Evolutionary conservation across 2,113 vertebrate species (phyloP).

Genomic region (Myxocyprinus asiaticus): DNA sequence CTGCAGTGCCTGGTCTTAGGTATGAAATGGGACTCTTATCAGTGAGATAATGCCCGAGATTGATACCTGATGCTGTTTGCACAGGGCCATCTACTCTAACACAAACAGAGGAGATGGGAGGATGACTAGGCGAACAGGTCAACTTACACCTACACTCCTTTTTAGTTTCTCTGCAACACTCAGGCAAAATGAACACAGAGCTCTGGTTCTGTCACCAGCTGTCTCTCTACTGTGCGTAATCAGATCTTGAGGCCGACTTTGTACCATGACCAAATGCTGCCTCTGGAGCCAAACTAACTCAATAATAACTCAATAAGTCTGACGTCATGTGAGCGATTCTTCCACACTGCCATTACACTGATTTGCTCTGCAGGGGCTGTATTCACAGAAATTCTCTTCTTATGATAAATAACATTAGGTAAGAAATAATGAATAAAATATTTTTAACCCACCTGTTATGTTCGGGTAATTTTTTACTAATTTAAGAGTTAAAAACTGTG

Average conservation of each 20-base stretch:
- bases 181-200: neutral
- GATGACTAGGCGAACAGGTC: conserved; percentile 43
- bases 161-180: conserved; percentile 17
- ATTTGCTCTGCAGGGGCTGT: too few species aligned
- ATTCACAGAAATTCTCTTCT: too few species aligned
- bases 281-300: conserved; percentile 26
- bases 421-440: too few species aligned
- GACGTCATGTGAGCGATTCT: conserved; percentile 12
- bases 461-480: too few species aligned
- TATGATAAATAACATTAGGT: too few species aligned
- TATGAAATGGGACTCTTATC: conserved; percentile 51
- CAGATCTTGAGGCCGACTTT: conserved; percentile 19
- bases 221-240: conserved; percentile 24
- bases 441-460: too few species aligned
- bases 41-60: conserved; percentile 27
- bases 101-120: neutral
- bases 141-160: conserved; percentile 16
- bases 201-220: neutral
- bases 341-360: neutral
- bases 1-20: conserved; percentile 15
- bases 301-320: conserved; percentile 12
- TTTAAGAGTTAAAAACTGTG: too few species aligned
- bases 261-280: conserved; percentile 6
- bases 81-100: conserved; percentile 13
- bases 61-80: conserved; percentile 42